Conservation (phyloP, 1,140 invertebrate genomes). For the Penaeus vannamei region DNA sequence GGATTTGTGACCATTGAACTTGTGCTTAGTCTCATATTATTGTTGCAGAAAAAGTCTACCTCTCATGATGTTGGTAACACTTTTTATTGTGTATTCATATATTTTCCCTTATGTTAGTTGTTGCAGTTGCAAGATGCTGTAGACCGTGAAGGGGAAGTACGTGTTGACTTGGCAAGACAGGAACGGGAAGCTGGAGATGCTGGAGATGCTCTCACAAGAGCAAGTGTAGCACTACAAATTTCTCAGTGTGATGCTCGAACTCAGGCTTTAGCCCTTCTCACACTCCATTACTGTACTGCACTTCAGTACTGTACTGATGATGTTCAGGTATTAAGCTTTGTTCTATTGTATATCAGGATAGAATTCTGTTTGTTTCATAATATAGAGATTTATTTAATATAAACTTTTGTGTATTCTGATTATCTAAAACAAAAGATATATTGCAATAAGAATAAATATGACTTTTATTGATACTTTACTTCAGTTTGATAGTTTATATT, state of each 20-base stretch:
- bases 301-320: conserved; percentile 51
- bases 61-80: neutral
- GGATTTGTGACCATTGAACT: neutral
- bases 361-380: neutral
- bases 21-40: neutral
- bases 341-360: neutral
- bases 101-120: conserved; percentile 35
- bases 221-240: conserved; percentile 49
- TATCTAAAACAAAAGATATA: too few relatives aligned
- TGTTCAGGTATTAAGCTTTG: neutral
- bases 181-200: conserved; percentile 51
- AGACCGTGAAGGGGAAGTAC: conserved; percentile 54
- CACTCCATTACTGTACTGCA: conserved; percentile 57
- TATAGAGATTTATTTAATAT: neutral
- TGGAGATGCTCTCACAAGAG: conserved; percentile 30
- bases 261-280: conserved; percentile 52
- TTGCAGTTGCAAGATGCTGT: conserved; percentile 37
- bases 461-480: too few relatives aligned
- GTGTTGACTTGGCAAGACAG: conserved; percentile 53
- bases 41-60: too few relatives aligned
- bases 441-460: too few relatives aligned
- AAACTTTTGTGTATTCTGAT: too few relatives aligned
- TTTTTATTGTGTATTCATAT: neutral
- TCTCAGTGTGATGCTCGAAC: conserved; percentile 61
- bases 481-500: too few relatives aligned